Percentiles rank a stretch among this genome's conserved stretches.
These are phyloP conservation scores for Atlantisia rogersi DNA, from an alignment of 2,113 vertebrate species.

Conservation along the genomic window DNA sequence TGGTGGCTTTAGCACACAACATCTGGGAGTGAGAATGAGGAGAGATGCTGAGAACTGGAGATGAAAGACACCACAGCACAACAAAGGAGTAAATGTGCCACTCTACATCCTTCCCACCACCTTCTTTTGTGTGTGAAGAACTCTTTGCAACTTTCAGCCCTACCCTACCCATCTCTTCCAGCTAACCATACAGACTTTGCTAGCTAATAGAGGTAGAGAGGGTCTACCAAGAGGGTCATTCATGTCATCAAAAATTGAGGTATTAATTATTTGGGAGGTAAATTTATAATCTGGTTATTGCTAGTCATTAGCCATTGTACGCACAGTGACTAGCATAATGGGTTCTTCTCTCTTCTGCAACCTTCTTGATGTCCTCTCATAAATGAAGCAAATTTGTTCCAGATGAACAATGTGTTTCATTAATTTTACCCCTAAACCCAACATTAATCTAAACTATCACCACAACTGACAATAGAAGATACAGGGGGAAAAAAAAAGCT, in stretches of 20 bases:
- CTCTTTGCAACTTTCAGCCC: background rate
- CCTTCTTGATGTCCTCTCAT: background rate
- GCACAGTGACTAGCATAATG: fast-evolving
- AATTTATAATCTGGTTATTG: background rate
- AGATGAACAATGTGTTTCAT: background rate
- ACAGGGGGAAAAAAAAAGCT: background rate
- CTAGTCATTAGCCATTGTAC: background rate
- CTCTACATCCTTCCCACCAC: background rate
- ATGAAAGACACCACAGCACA: background rate
- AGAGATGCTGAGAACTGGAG: background rate
- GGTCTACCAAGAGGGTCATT: background rate
- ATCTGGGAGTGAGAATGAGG: background rate
- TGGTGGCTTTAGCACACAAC: background rate
- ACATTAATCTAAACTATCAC: background rate
- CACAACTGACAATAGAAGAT: background rate
- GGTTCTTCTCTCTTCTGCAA: background rate
- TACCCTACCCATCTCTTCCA: background rate
- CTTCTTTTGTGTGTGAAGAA: background rate
- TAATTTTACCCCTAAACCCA: background rate
- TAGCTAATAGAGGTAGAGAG: background rate
- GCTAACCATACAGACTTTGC: background rate
- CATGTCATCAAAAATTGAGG: background rate
- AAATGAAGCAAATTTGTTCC: background rate
- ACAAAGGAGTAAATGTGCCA: background rate
- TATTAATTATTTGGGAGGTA: background rate